Evolutionary conservation across 2,888 invertebrate species (phyloP), one percentile per base, ranked within the genome.

Genomic region (Mesoligia furuncula): DNA sequence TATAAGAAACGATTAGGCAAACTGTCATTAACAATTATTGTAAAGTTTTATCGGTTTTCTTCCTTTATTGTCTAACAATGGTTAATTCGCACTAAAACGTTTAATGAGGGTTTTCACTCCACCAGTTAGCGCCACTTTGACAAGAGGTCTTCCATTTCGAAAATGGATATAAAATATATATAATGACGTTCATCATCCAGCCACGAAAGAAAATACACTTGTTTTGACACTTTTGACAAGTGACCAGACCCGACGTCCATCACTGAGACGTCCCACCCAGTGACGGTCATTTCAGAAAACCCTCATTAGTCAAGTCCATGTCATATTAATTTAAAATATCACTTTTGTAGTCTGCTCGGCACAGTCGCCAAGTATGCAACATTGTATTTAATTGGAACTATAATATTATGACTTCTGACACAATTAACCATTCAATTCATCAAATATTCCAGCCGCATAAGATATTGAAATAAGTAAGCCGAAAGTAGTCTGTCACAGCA

Each of bases 401-500:
- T 36, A 75, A 57, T 73, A 73, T 78, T 73, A 62, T 83, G 51
- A 65, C 31, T 57, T 42, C 36, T 31, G 64, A 64, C 27, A 61
- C 31, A 80, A 80, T 54, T 61, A 45, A 59, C 31, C 24, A 39
- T 68, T 65, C 39, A 42, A 61, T 51, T 51, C 3, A 57, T 73
- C 36, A 75, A 59, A 20, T 69, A 73, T 36, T 3, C 73, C 15
- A 73, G 70, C 68, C 75, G 51, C 70, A 65, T 68, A 75, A 67
- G 59, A 73, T 80, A n/a, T 75, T 66, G 45, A 75, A 80, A 81
- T 77, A 83, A 65, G 66, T 79, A 62, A 87, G 80, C 75, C 84
- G 83, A 88, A 89, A 90, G 86, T 62, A 6, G 27, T 82, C 69
- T 84, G 87, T 87, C 87, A 85, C 80, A 90, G 81, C 84, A 82